Evolutionary conservation across 2,113 vertebrate genomes (phyloP).

Genomic region (Scomber japonicus): DNA sequence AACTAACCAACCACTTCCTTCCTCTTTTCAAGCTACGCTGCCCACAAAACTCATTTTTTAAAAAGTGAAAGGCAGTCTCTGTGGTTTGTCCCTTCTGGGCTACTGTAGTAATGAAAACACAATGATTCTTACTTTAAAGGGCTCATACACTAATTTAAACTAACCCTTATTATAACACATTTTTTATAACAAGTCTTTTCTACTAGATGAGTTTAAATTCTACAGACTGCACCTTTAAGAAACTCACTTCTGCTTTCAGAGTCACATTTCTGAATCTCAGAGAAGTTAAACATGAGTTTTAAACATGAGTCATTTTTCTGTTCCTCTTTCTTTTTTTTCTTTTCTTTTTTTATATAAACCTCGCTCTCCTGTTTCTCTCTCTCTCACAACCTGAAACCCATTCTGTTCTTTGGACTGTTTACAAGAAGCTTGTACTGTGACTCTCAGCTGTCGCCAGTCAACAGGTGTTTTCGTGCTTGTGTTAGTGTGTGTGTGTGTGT

Average conservation of each 20-base stretch:
- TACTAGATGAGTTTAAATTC: no score
- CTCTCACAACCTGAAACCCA: slow-evolving; percentile 39
- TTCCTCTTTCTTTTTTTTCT: slow-evolving; percentile 39
- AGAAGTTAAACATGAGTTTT: neutral
- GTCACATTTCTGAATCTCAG: neutral
- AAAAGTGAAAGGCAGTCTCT: no score
- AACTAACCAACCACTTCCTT: no score
- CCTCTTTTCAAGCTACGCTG: no score
- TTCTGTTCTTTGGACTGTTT: slow-evolving; percentile 72
- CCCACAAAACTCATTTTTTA: no score
- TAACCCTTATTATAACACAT: no score
- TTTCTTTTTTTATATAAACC: neutral
- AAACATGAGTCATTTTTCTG: slow-evolving; percentile 22
- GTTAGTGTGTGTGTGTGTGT: slow-evolving; percentile 8
- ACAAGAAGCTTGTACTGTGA: slow-evolving; percentile 74
- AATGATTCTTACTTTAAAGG: no score
- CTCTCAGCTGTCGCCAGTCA: slow-evolving; percentile 79
- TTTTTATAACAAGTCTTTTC: no score
- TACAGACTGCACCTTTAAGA: no score
- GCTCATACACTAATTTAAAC: no score
- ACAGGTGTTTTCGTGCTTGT: slow-evolving; percentile 71
- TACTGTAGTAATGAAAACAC: no score
- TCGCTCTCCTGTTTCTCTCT: slow-evolving; percentile 15
- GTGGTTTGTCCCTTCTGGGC: no score
- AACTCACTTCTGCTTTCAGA: neutral